Conservation (phyloP, 2,888 invertebrate species). For the Scaptomyza flava region DNA sequence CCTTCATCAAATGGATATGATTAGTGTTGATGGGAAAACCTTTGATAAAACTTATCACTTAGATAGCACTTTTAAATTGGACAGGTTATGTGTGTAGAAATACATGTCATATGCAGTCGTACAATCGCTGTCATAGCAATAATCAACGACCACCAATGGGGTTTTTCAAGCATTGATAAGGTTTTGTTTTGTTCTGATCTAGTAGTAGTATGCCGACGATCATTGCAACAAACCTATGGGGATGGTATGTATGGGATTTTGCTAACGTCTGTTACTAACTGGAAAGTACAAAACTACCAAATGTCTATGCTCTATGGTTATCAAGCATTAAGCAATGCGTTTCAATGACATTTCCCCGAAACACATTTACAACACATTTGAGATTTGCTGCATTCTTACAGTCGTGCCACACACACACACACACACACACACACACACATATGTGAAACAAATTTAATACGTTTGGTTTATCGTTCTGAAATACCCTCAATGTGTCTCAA, state of each 20-base stretch:
- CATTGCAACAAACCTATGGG: constrained; percentile 4
- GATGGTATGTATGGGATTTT: constrained; percentile 3
- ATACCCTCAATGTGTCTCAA: constrained; percentile 38
- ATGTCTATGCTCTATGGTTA: constrained; percentile 1
- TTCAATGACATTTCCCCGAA: constrained; percentile 8
- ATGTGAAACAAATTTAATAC: constrained; percentile 24
- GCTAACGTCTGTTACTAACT: constrained; percentile 28
- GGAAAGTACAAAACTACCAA: constrained; percentile 20
- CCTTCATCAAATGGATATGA: neutral
- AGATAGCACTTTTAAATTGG: constrained; percentile 33
- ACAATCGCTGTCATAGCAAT: too few species aligned
- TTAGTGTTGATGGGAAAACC: constrained; percentile 48
- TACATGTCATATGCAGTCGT: constrained; percentile 9
- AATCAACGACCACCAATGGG: constrained; percentile 66
- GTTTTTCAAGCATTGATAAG: constrained; percentile 61
- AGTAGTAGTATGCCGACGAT: constrained; percentile 18
- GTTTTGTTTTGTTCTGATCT: neutral
- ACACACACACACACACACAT: neutral
- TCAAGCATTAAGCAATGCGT: constrained; percentile 1
- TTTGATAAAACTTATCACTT: constrained; percentile 46
- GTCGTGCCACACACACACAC: neutral
- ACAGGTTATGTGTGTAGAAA: neutral
- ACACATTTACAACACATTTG: constrained; percentile 24
- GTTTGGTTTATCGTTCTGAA: constrained; percentile 39
- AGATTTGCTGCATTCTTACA: constrained; percentile 4